Base-by-base conservation (phyloP, 2,888 invertebrate genomes). In the Caenorhabditis japonica region DNA sequence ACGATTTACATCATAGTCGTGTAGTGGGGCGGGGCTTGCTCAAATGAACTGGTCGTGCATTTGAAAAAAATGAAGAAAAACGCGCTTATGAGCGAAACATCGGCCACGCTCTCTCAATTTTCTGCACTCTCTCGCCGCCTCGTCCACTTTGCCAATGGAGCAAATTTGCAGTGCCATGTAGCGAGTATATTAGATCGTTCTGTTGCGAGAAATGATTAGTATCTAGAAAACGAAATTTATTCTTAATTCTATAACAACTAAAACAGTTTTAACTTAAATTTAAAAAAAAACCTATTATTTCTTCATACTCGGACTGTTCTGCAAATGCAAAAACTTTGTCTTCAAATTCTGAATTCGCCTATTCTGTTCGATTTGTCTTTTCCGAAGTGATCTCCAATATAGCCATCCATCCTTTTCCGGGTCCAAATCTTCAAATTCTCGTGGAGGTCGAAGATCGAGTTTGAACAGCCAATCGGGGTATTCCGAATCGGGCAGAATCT, bases 391-490 rank as follows among this genome's bases (percentile, higher is more conserved):
- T 62, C 81, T 56, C 84, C 85, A 86, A 60, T 86, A 86, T 23
- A 71, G 33, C 86, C 86, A 86, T 23, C 84, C 84, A 41, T 84
- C 83, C 39, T 53, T 58, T 23, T 85, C 84, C 1, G 84, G 82
- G 41, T 84, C 84, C 68, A 86, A 39, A 21, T 86, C 86, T 61
- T 87, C 87, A 25, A 87, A 70, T 7, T 47, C 38, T 39, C 64
- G 55, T 5, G 83, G 80, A 27, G 76, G 49, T 15, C 68, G 56
- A 19, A 85, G 41, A 56, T 84, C 76, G 73, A 87, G 43, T 53
- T 85, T 68, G 71, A 85, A 86, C 23, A 87, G 62, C 90, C 90
- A 90, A 8, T 87, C 86, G 1, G 90, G 90, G 73, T 90, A 90
- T 68, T 89, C 89, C 17, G 84, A 83, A 74, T 89, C 88, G 5